Base-by-base conservation (phyloP, 2,888 invertebrate species). In the Drosophila kokeensis region DNA sequence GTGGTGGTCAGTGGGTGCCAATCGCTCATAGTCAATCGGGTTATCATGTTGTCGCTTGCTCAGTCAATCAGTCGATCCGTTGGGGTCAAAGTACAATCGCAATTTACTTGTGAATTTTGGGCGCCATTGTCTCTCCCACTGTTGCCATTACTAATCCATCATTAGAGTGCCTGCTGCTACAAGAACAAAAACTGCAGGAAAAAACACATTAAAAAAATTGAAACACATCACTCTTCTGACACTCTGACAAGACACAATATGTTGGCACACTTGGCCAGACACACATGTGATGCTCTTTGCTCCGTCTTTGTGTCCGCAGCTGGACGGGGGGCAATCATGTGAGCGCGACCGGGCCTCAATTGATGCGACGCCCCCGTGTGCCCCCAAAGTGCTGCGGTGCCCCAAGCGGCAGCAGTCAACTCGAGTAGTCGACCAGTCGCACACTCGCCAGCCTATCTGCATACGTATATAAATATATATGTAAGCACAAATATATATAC, bases 161-260 rank as follows among this genome's bases (percentile, higher is more conserved):
- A 73, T 38, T n/a, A 76, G 57, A 2, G 36, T 57, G 71, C 69
- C 32, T 49, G 21, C 48, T 61, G 18, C 29, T 53, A 45, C 45
- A 53, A 36, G 32, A 55, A 40, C 27, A 36, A n/a, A 21, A 45
- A 48, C 21, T 60, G 48, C 45, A 52, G n/a, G 60, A 71, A 70
- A 69, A 70, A 71, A 2, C 24, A 7, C 15, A 38, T 29, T 38
- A 34, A 82, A 24, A 50, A 65, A 36, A 81, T 88, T 88, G 88
- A 83, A 85, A 87, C 89, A 85, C 85, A 85, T 85, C 89, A 82
- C 73, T 67, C 77, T 72, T 69, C 65, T 88, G 84, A 85, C 86
- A 85, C 69, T 71, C 69, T 79, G 87, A 86, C 87, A 83, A 79
- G 86, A 76, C 87, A 74, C 87, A 79, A 77, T 63, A 49, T 21